Conservation (phyloP, 2,113 vertebrate species). For the Phrynosoma blainvillii region DNA sequence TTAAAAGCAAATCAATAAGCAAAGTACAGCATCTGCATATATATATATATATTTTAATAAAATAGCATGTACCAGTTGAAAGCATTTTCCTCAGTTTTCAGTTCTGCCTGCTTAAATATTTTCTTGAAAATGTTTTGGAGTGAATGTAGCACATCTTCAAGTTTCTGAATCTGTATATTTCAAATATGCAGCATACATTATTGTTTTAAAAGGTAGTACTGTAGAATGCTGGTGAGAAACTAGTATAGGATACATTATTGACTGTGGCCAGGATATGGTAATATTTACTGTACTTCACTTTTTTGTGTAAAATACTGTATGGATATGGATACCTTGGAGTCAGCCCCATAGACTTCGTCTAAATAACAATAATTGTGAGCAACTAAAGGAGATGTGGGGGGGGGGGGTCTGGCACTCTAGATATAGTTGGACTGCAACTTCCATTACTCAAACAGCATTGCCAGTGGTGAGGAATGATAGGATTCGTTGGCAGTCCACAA, state of each 20-base stretch:
- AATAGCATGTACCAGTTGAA: too few relatives aligned
- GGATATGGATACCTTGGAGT: not conserved
- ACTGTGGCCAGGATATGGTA: not conserved
- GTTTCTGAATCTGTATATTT: not conserved
- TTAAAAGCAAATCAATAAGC: too few relatives aligned
- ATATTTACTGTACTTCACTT: not conserved
- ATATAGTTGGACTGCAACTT: too few relatives aligned
- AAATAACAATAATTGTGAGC: too few relatives aligned
- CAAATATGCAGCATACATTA: not conserved
- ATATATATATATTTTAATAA: too few relatives aligned
- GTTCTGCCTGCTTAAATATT: not conserved
- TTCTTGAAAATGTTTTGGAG: not conserved
- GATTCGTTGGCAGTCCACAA: too few relatives aligned
- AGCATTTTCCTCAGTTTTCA: not conserved
- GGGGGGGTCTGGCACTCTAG: too few relatives aligned
- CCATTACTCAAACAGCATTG: too few relatives aligned
- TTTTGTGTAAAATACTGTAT: not conserved
- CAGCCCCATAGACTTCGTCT: not conserved
- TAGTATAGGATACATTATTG: not conserved
- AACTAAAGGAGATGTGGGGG: not conserved
- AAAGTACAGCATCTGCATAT: too few relatives aligned
- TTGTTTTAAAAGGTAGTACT: not conserved
- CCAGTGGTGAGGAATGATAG: too few relatives aligned
- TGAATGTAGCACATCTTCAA: not conserved
- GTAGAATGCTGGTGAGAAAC: not conserved